phyloP scores from a whole-genome alignment of 2,113 vertebrate genomes.

The Hiodon tergisus region DNA sequence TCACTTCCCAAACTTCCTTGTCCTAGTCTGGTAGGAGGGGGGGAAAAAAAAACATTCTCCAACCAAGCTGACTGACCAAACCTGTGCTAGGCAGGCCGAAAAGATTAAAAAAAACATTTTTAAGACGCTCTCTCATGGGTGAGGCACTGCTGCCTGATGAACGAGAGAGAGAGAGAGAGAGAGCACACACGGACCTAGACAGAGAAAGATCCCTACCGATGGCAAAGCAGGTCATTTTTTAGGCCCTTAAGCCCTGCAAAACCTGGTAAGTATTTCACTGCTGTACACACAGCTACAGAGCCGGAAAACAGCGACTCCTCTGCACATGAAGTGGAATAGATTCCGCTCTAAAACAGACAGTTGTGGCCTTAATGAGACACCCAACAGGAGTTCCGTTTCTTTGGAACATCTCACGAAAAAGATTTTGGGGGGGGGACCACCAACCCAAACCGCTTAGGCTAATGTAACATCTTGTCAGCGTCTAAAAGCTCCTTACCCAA shows the following conservation, averaged over 20 bases:
- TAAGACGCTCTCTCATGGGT: conserved; percentile 3
- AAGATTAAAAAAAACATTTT: no score
- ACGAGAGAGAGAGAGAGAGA: conserved; percentile 13
- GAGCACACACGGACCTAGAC: conserved; percentile 25
- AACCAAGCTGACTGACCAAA: no score
- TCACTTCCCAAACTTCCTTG: neutral
- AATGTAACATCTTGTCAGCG: conserved; percentile 12
- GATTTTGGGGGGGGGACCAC: neutral
- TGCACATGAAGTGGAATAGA: neutral
- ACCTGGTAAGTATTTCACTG: neutral
- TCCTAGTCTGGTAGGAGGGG: neutral
- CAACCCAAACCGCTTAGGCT: neutral
- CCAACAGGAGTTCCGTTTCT: neutral
- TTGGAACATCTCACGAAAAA: neutral
- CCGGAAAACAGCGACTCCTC: neutral
- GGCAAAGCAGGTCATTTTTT: neutral
- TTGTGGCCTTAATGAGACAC: neutral
- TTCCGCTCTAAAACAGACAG: neutral
- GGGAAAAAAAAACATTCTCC: neutral
- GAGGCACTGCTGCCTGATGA: no score
- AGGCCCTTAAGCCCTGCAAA: neutral
- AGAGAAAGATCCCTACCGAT: conserved; percentile 31
- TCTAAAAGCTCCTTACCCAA: neutral
- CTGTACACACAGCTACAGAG: neutral
- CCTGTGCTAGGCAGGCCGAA: no score